phyloP scores from a whole-genome alignment of 2,113 vertebrate genomes.

The Rhodinocichla rosea region DNA sequence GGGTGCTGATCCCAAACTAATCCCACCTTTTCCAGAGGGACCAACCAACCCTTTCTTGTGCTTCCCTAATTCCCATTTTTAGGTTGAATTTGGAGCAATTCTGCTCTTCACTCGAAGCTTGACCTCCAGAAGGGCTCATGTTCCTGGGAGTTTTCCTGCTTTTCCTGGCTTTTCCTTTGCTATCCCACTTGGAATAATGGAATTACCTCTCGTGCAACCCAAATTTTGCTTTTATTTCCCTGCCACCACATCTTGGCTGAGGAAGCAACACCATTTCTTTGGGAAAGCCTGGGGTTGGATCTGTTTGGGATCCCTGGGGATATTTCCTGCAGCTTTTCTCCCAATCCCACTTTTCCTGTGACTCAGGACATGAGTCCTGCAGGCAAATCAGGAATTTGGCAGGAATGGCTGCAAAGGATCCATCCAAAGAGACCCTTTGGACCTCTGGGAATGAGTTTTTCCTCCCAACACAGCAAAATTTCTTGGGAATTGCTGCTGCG shows the following conservation, averaged over 20 bases:
- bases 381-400: not conserved
- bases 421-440: not conserved
- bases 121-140: rapidly evolving
- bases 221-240: not conserved
- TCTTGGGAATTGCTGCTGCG: not conserved
- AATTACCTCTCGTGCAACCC: rapidly evolving
- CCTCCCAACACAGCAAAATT: not conserved
- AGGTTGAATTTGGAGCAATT: not conserved
- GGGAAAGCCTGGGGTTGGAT: not conserved
- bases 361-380: not conserved
- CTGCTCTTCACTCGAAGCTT: not conserved
- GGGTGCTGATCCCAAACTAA: rapidly evolving
- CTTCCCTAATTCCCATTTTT: not conserved
- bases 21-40: not conserved
- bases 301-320: not conserved
- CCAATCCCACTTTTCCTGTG: not conserved
- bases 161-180: not conserved
- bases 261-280: not conserved
- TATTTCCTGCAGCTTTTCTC: not conserved
- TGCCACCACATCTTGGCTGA: not conserved
- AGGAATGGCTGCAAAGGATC: not conserved
- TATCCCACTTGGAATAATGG: not conserved
- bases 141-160: not conserved
- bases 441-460: not conserved
- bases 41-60: not conserved